A percentile compares a stretch with the other conserved stretches of the same genome.
phyloP scores from a whole-genome alignment of 2,888 invertebrate species.

The Ditylenchus weischeri region DNA sequence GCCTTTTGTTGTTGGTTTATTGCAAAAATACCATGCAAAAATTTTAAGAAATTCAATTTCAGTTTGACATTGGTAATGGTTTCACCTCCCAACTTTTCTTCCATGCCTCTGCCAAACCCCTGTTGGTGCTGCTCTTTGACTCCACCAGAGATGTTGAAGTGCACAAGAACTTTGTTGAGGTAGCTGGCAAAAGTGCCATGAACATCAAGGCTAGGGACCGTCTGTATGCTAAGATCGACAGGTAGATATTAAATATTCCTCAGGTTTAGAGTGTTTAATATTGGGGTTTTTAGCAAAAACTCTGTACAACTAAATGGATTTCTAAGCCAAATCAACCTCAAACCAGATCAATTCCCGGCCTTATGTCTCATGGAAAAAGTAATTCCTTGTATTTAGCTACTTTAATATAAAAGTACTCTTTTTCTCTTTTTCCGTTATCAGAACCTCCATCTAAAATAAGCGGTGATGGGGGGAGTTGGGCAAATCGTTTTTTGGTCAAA shows the following conservation, averaged over 20 bases:
- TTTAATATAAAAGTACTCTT: too few species aligned
- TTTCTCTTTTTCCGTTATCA: too few species aligned
- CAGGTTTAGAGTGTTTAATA: background rate
- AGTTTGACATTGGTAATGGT: slow-evolving; percentile 48
- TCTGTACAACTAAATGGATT: slow-evolving; percentile 20
- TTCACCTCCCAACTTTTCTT: slow-evolving; percentile 48
- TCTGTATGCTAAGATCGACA: slow-evolving; percentile 24
- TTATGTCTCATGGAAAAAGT: slow-evolving; percentile 20
- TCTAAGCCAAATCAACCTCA: slow-evolving; percentile 21
- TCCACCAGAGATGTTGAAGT: background rate
- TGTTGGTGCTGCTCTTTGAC: slow-evolving; percentile 13
- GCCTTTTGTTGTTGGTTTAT: slow-evolving; percentile 41
- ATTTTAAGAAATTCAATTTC: background rate
- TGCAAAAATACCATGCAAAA: background rate
- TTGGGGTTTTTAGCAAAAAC: background rate
- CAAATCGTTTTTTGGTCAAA: too few species aligned
- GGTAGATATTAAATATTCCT: slow-evolving; percentile 11
- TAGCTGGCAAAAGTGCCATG: background rate
- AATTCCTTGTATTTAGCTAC: background rate
- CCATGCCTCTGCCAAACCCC: background rate
- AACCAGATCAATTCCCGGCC: slow-evolving; percentile 20
- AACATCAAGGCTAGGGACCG: background rate
- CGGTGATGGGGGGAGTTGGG: too few species aligned
- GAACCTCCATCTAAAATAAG: too few species aligned
- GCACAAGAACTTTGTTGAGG: background rate